Conservation (phyloP, 2,113 vertebrate species). For the Datnioides undecimradiatus region DNA sequence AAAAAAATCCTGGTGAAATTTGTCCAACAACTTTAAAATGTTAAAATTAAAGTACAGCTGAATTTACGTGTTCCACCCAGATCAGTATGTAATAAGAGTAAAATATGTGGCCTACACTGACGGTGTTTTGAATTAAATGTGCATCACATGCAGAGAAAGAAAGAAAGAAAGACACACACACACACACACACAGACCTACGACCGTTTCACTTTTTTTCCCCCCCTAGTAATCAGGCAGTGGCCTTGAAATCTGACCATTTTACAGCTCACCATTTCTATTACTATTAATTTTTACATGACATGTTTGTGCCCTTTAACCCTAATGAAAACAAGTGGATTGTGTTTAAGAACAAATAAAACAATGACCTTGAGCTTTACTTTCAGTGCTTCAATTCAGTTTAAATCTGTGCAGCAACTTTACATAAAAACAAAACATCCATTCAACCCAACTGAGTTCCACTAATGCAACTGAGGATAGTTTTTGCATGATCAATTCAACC, state of each 20-base stretch:
- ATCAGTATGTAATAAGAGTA: constrained; percentile 2
- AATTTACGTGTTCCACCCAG: neutral
- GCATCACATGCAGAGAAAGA: constrained; percentile 17
- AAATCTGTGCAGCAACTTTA: constrained; percentile 1
- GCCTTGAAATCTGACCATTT: constrained; percentile 49
- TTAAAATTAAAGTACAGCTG: constrained; percentile 3
- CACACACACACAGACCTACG: constrained; percentile 18
- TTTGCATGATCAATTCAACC: constrained; percentile 24
- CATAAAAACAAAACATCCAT: neutral
- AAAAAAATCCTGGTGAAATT: neutral
- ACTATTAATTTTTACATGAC: constrained; percentile 22
- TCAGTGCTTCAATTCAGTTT: neutral
- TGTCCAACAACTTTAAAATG: neutral
- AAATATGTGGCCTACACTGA: neutral
- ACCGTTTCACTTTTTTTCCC: constrained; percentile 25
- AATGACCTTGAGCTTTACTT: neutral
- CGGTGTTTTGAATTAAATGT: constrained; percentile 18
- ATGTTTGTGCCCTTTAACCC: constrained; percentile 8
- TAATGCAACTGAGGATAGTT: neutral
- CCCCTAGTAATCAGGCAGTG: constrained; percentile 33
- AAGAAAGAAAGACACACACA: neutral
- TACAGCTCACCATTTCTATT: constrained; percentile 23
- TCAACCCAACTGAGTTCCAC: neutral
- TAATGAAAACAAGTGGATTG: neutral
- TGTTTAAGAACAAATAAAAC: neutral